A percentile compares a stretch with the other conserved stretches of the same genome.
Conservation (phyloP, 2,797 vertebrate species). For the Rhinogobio ventralis region DNA sequence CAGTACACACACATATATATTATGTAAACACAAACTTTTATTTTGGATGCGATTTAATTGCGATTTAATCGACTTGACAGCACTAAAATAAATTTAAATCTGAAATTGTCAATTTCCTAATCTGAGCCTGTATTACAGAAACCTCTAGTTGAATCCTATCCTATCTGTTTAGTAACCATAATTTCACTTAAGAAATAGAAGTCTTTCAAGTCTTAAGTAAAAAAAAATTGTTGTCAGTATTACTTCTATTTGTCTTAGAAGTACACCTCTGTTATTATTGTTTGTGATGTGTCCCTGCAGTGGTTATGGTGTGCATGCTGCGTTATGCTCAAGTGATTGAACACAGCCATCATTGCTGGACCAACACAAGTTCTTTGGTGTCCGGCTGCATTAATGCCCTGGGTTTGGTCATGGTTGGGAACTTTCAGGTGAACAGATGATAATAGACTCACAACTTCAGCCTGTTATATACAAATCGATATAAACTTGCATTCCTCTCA, state of each 20-base stretch:
- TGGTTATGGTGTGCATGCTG: slow-evolving; percentile 90
- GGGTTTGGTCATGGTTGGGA: slow-evolving; percentile 90
- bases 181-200: background rate
- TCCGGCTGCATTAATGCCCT: slow-evolving; percentile 88
- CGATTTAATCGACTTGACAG: no score
- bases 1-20: no score
- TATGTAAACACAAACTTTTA: no score
- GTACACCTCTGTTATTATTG: background rate
- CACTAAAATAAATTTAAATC: no score
- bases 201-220: background rate
- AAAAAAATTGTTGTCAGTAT: no score
- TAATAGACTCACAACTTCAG: background rate
- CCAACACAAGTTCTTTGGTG: slow-evolving; percentile 88
- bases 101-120: background rate
- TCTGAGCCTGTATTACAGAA: background rate
- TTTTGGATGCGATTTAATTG: no score
- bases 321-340: slow-evolving; percentile 92
- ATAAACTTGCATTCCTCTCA: background rate
- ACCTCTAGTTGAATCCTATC: background rate
- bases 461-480: background rate
- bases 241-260: background rate
- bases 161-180: background rate
- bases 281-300: slow-evolving; percentile 66
- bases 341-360: slow-evolving; percentile 88
- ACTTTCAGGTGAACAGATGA: slow-evolving; percentile 85